phyloP scores from a whole-genome alignment of 2,888 invertebrate genomes.

The Noctua pronuba region DNA sequence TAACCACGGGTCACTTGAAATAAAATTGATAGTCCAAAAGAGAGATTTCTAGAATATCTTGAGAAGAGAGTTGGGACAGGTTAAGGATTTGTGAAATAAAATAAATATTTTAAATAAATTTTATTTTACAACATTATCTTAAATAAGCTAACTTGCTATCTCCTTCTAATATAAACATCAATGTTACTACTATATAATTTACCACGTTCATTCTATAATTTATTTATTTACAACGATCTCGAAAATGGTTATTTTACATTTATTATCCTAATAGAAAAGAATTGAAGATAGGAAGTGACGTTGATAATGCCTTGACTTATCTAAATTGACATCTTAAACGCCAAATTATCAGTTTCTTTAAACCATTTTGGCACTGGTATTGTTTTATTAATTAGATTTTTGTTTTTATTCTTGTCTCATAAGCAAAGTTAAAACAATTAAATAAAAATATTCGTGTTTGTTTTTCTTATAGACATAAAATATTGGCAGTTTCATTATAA shows the following conservation, averaged over 20 bases:
- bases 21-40: neutral
- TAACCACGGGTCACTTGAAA: neutral
- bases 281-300: conserved; percentile 40
- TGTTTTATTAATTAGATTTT: neutral
- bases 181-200: conserved; percentile 70
- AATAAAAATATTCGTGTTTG: conserved; percentile 38
- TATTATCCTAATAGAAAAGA: conserved; percentile 36
- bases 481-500: conserved; percentile 78
- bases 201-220: conserved; percentile 65
- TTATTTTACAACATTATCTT: conserved; percentile 78
- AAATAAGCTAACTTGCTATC: conserved; percentile 67
- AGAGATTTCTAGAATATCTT: neutral
- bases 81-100: conserved; percentile 14
- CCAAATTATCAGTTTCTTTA: conserved; percentile 5
- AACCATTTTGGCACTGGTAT: neutral
- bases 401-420: neutral
- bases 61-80: neutral
- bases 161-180: conserved; percentile 78
- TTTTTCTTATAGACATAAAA: conserved; percentile 66
- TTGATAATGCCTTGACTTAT: conserved; percentile 23
- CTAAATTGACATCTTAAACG: conserved; percentile 12
- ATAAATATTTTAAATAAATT: conserved; percentile 67
- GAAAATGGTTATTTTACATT: conserved; percentile 59
- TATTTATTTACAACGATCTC: conserved; percentile 70
- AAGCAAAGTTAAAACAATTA: conserved; percentile 19